phyloP scores from a whole-genome alignment of 1,140 invertebrate species.

The Zaprionus capensis region DNA sequence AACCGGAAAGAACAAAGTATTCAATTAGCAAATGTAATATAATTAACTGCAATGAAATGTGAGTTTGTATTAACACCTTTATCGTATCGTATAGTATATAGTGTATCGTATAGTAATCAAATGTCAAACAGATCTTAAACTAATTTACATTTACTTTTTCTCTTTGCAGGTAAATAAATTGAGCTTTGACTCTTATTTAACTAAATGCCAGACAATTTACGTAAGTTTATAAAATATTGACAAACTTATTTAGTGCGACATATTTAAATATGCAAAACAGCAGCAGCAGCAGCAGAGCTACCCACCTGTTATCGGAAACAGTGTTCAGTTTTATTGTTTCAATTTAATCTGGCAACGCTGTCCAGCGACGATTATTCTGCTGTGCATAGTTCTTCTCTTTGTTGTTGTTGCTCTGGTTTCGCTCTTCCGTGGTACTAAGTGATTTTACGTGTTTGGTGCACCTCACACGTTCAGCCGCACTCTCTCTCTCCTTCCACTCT shows the following conservation, averaged over 20 bases:
- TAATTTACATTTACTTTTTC: slow-evolving; percentile 1
- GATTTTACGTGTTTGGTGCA: slow-evolving; percentile 84
- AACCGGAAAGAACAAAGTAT: slow-evolving; percentile 1
- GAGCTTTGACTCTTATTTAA: slow-evolving; percentile 4
- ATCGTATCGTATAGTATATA: background rate
- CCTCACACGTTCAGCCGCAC: slow-evolving; percentile 58
- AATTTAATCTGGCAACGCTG: slow-evolving; percentile 56
- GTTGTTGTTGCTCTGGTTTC: slow-evolving; percentile 44
- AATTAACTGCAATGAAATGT: slow-evolving; percentile 21
- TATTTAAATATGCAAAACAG: slow-evolving; percentile 12
- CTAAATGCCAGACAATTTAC: slow-evolving; percentile 25
- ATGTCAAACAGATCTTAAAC: background rate
- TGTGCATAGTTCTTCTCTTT: slow-evolving; percentile 21
- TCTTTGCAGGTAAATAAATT: slow-evolving; percentile 44
- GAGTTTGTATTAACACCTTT: background rate
- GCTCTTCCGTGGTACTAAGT: slow-evolving; percentile 68
- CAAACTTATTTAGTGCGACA: slow-evolving; percentile 8
- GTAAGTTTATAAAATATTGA: slow-evolving; percentile 38
- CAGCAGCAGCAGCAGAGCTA: slow-evolving; percentile 16
- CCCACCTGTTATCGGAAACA: slow-evolving; percentile 50
- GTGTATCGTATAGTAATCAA: background rate
- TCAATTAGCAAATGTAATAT: slow-evolving; percentile 22
- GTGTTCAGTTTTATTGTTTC: slow-evolving; percentile 31
- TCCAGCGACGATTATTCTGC: slow-evolving; percentile 3
- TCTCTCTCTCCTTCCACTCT: slow-evolving; percentile 14